Conservation (phyloP, 1,140 invertebrate genomes). For the Trachymyrmex septentrionalis region DNA sequence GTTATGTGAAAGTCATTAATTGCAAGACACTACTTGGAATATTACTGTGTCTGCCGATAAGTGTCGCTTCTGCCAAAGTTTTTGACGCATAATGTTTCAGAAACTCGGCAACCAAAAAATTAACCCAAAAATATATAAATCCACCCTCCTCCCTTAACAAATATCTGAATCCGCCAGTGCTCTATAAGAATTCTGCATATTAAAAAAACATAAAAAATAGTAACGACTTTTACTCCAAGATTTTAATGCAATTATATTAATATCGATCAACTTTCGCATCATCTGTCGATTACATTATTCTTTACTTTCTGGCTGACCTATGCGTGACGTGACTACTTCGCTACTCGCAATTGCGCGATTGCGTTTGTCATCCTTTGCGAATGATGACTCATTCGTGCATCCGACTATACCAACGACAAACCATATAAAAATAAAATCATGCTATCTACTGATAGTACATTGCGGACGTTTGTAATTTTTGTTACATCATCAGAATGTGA, state of each 20-base stretch:
- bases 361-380: not conserved
- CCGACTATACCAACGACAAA: not conserved
- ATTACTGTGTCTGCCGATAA: too few species aligned
- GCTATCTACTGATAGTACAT: slow-evolving; percentile 26
- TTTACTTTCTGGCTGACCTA: slow-evolving; percentile 41
- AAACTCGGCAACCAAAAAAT: too few species aligned
- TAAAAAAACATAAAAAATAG: not conserved
- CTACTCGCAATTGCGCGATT: not conserved
- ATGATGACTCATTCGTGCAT: slow-evolving; percentile 25
- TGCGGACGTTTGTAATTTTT: not conserved
- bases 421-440: slow-evolving; percentile 28
- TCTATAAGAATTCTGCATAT: not conserved
- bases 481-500: slow-evolving; percentile 12
- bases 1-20: too few species aligned
- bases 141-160: too few species aligned
- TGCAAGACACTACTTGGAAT: too few species aligned
- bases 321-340: slow-evolving; percentile 56
- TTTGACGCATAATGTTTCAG: too few species aligned
- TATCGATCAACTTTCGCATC: not conserved
- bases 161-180: not conserved
- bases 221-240: not conserved
- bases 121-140: too few species aligned
- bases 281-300: slow-evolving; percentile 10
- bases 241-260: not conserved
- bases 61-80: too few species aligned